These are phyloP conservation scores for Metacarcinus magister DNA, from an alignment of 2,888 invertebrate genomes.

Conservation along the genomic window DNA sequence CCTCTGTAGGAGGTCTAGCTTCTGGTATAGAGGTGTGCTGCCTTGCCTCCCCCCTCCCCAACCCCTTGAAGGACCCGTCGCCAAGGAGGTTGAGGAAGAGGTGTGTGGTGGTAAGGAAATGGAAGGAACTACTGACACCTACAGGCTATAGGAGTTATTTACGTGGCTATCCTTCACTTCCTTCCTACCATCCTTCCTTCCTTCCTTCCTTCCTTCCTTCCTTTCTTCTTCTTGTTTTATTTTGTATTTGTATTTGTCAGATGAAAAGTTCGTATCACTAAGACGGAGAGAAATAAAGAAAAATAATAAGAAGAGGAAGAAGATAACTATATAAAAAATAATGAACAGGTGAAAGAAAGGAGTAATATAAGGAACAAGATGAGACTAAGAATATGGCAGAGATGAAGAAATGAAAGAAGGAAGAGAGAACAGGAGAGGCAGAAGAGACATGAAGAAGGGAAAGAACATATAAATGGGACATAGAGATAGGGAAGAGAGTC, in stretches of 20 bases:
- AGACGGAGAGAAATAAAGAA: not conserved
- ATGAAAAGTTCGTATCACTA: not conserved
- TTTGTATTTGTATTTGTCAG: too few relatives aligned
- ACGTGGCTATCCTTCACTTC: not conserved
- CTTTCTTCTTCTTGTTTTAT: not conserved
- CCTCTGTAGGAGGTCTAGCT: not conserved
- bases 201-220: not conserved
- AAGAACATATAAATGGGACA: not conserved
- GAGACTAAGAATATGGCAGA: not conserved
- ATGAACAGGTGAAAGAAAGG: not conserved
- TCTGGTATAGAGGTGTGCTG: not conserved
- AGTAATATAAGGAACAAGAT: not conserved
- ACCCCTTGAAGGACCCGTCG: not conserved
- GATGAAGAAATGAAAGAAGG: not conserved
- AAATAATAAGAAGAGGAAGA: not conserved
- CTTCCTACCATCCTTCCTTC: not conserved
- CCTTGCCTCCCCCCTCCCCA: not conserved
- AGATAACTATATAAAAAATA: not conserved
- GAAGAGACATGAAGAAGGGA: not conserved
- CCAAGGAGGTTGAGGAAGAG: not conserved
- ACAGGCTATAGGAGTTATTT: not conserved
- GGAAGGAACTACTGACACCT: slow-evolving; percentile 7
- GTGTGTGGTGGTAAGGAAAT: not conserved
- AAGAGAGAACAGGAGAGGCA: not conserved
- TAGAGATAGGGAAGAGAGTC: not conserved